phyloP scores from a whole-genome alignment of 2,797 vertebrate species.

The Chelidonichthys spinosus region DNA sequence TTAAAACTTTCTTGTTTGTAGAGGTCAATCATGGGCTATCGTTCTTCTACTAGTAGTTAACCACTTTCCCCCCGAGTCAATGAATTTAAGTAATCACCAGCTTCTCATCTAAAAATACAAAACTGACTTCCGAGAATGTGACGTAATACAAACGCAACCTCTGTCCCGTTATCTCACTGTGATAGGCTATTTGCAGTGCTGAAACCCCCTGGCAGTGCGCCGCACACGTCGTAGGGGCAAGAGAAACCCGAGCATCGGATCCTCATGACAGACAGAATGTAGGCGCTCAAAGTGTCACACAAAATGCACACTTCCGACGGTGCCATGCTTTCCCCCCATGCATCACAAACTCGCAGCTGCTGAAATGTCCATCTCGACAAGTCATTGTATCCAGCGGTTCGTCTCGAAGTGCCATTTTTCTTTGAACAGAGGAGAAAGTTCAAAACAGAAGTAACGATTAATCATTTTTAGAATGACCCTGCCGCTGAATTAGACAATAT shows the following conservation, averaged over 20 bases:
- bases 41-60: background rate
- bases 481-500: background rate
- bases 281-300: constrained; percentile 24
- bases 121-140: constrained; percentile 15
- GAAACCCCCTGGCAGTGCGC: constrained; percentile 32
- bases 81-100: background rate
- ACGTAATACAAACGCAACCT: constrained; percentile 13
- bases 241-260: constrained; percentile 44
- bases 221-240: background rate
- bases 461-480: background rate
- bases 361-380: constrained; percentile 29
- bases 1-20: background rate
- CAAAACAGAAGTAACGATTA: background rate
- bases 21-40: background rate
- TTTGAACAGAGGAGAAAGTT: background rate
- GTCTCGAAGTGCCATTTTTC: background rate
- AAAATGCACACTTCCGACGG: constrained; percentile 72
- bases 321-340: constrained; percentile 57
- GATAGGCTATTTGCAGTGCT: constrained; percentile 39
- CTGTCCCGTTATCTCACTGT: constrained; percentile 28
- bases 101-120: constrained; percentile 23
- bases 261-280: constrained; percentile 50
- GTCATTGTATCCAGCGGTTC: background rate
- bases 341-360: constrained; percentile 36
- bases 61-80: background rate